phyloP scores from a whole-genome alignment of 2,888 invertebrate species.

The Drosophila prostipennis region DNA sequence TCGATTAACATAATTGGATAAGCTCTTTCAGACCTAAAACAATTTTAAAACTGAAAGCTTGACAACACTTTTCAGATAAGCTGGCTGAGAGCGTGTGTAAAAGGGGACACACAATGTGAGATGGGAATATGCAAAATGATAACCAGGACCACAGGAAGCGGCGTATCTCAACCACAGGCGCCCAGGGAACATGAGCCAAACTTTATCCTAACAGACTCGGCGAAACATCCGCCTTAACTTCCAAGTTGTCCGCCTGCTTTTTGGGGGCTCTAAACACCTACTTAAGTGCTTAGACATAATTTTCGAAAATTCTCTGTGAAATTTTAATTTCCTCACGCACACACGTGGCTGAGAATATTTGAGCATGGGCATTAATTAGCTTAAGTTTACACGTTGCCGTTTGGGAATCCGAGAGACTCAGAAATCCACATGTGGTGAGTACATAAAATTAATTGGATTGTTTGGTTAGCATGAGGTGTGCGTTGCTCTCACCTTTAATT shows the following conservation, averaged over 20 bases:
- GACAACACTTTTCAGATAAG: constrained; percentile 7
- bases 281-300: constrained; percentile 61
- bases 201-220: constrained; percentile 13
- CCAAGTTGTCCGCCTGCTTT: constrained; percentile 16
- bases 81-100: background rate
- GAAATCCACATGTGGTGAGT: constrained; percentile 33
- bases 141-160: constrained; percentile 8
- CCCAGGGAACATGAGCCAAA: constrained; percentile 18
- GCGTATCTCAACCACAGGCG: constrained; percentile 8
- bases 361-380: constrained; percentile 62
- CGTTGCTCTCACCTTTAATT: background rate
- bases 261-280: constrained; percentile 52
- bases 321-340: constrained; percentile 46
- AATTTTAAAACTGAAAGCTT: constrained; percentile 6
- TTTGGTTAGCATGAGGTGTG: constrained; percentile 16
- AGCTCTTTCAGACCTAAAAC: constrained; percentile 5
- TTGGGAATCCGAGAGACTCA: constrained; percentile 30
- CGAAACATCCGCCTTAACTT: constrained; percentile 6
- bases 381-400: constrained; percentile 50
- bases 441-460: constrained; percentile 63
- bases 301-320: constrained; percentile 49
- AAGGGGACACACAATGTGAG: constrained; percentile 34
- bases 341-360: constrained; percentile 32
- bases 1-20: constrained; percentile 14
- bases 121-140: constrained; percentile 1